A percentile compares a stretch with the other conserved stretches of the same genome.
phyloP scores from a whole-genome alignment of 2,797 vertebrate species.

The Mormyrus hasselquistii region DNA sequence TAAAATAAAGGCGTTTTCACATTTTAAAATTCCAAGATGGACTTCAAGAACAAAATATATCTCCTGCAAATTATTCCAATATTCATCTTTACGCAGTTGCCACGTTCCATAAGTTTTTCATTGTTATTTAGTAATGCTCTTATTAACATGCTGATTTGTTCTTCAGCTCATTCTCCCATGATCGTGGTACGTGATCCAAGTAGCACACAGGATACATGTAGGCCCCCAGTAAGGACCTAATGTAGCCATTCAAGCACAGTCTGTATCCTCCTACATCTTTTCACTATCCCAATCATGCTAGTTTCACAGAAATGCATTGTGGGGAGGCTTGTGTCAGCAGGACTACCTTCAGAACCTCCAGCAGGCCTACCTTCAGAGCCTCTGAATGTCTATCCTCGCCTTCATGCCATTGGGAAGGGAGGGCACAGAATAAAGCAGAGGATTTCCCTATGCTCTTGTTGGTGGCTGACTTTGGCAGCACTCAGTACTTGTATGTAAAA shows the following conservation, averaged over 20 bases:
- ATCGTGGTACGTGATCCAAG: background rate
- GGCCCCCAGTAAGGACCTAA: background rate
- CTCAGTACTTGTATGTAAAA: background rate
- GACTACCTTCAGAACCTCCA: constrained; percentile 20
- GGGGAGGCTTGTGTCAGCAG: constrained; percentile 8
- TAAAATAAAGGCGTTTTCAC: background rate
- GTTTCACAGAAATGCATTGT: background rate
- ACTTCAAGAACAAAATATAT: background rate
- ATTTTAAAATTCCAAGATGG: background rate
- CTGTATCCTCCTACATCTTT: background rate
- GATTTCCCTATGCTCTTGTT: background rate
- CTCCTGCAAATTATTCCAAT: background rate
- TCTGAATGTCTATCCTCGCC: constrained; percentile 16
- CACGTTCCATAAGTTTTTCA: background rate
- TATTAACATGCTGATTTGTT: background rate
- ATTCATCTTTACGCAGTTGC: background rate
- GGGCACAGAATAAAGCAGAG: background rate
- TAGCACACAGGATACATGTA: background rate
- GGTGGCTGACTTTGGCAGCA: background rate
- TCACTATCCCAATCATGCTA: background rate
- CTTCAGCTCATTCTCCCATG: background rate
- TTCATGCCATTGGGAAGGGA: constrained; percentile 16
- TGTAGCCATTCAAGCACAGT: constrained; percentile 10
- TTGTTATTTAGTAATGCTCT: background rate
- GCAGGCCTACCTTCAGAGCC: constrained; percentile 12